Evolutionary conservation across 30 jellyfish, hydroid and myxozoan species (phyloP).

Genomic region (Aurelia sp.): DNA sequence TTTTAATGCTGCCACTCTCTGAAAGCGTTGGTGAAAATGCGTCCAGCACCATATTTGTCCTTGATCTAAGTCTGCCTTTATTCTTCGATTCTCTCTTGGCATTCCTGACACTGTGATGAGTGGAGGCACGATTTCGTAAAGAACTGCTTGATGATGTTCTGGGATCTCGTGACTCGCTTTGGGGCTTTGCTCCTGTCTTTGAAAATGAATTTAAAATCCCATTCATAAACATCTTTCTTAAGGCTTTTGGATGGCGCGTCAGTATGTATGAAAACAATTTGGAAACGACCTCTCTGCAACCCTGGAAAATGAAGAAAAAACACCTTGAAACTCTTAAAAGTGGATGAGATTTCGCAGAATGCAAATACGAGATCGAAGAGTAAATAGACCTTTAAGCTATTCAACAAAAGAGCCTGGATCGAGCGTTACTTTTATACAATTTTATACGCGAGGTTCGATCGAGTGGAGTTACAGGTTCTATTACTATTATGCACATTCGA

Average conservation of each 20-base stretch:
- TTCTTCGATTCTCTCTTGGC: neutral
- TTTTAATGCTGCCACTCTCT: neutral
- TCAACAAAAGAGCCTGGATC: too few species aligned
- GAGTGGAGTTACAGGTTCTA: too few species aligned
- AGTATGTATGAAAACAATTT: slow-evolving; percentile 49
- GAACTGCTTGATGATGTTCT: neutral
- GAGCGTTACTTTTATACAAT: too few species aligned
- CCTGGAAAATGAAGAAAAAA: neutral
- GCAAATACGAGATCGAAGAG: too few species aligned
- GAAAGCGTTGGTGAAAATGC: neutral
- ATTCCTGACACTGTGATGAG: neutral
- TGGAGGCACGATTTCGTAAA: neutral
- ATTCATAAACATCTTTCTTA: slow-evolving; percentile 76
- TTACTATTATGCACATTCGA: too few species aligned
- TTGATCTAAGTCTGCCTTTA: neutral
- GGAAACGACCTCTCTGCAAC: slow-evolving; percentile 22
- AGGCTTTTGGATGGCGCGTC: slow-evolving; percentile 57
- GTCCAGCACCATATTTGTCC: neutral
- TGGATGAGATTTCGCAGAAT: too few species aligned
- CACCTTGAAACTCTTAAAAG: too few species aligned
- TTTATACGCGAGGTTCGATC: too few species aligned
- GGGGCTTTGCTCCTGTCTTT: slow-evolving; percentile 4
- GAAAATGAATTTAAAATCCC: slow-evolving; percentile 84
- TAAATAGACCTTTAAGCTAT: too few species aligned
- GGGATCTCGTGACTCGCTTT: neutral